Base-by-base conservation (phyloP, 2,888 invertebrate species). In the Cantharis rufa region DNA sequence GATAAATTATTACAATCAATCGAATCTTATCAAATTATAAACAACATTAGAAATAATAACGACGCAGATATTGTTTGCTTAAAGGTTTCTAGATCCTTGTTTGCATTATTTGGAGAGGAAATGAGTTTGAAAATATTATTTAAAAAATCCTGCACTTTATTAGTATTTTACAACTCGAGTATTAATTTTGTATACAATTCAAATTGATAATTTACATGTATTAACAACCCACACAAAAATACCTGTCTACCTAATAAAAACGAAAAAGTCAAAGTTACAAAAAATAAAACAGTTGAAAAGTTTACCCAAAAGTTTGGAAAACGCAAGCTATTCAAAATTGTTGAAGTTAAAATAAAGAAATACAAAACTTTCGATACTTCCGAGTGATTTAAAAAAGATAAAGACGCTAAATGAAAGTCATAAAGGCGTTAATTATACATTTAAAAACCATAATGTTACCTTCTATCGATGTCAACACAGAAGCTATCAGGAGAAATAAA, bases 401-500 rank as follows among this genome's bases (percentile, higher is more conserved):
- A 48, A 48, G 48, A 13, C 7, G n/a, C 48, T 48, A 66, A 66
- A 21, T 15, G 21, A 13, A 24, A 66, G 18, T 69, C 21, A 16
- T 68, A 73, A 71, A 68, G 63, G 15, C 27, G 63, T 74, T 71
- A 78, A 78, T 76, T 28, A 72, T 66, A 72, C n/a, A 75, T 84
- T 84, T 81, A 83, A 84, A 85, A 83, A 84, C 83, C 85, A 85
- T 85, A 84, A 83, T 82, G 82, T 83, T 84, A 86, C 86, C 86
- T 86, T 86, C 84, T 84, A 84, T 84, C 83, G 84, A 84, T 85
- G 85, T 85, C 83, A 85, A 85, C 83, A 84, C 84, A 82, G 84
- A 84, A 84, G 85, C 85, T 83, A 82, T 83, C 81, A 84, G 81
- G 80, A 86, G 81, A 81, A 86, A 81, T 81, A 84, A 82, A 82